These are phyloP conservation scores for Isurus oxyrinchus DNA, from an alignment of 2,113 vertebrate genomes.

Conservation along the genomic window DNA sequence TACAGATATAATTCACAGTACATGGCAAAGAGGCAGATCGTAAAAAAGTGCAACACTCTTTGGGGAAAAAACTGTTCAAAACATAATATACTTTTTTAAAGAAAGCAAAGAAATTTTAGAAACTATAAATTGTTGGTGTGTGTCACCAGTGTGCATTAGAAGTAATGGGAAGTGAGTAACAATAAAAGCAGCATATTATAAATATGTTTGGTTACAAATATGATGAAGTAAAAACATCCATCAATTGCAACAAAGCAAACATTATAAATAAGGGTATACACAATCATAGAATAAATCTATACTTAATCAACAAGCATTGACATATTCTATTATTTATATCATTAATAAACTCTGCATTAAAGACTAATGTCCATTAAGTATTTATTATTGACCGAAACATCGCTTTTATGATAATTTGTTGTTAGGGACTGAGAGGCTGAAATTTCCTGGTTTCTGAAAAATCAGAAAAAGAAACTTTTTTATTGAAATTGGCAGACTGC, in stretches of 20 bases:
- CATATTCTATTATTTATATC: constrained; percentile 20
- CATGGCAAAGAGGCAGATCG: background rate
- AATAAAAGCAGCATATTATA: background rate
- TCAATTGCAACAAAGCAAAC: background rate
- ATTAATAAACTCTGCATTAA: background rate
- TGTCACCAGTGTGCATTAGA: background rate
- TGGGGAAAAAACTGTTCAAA: background rate
- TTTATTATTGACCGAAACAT: background rate
- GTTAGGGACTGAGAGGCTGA: background rate
- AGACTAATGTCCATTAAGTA: background rate
- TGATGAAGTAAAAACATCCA: background rate
- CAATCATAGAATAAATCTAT: background rate
- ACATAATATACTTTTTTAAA: background rate
- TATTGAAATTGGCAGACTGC: background rate
- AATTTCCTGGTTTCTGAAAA: background rate
- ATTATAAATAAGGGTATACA: constrained; percentile 11
- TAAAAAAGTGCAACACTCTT: background rate
- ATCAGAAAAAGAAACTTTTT: background rate
- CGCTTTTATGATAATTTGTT: background rate
- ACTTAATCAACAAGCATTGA: constrained; percentile 27
- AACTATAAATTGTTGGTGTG: background rate
- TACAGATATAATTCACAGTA: background rate
- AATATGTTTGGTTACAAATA: background rate
- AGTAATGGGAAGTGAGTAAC: background rate
- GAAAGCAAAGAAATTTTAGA: background rate